Percentiles rank a stretch among this genome's conserved stretches.
Conservation (phyloP, 2,797 vertebrate genomes). For the Siniperca undulata region DNA sequence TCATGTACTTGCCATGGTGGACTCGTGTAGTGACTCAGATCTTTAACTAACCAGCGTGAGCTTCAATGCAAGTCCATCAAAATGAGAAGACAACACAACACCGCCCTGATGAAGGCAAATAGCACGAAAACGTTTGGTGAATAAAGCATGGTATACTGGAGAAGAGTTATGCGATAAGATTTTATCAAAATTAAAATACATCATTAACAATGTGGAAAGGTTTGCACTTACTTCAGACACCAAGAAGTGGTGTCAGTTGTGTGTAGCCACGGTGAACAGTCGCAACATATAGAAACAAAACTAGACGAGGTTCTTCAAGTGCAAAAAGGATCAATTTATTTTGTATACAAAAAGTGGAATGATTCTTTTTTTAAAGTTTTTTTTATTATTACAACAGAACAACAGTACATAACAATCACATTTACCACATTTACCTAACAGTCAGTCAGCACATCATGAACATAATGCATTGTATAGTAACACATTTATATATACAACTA, state of each 20-base stretch:
- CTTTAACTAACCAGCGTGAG: neutral
- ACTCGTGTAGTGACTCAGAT: neutral
- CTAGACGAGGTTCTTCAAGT: neutral
- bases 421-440: too few relatives aligned
- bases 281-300: neutral
- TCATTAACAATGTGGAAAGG: neutral
- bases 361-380: too few relatives aligned
- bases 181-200: too few relatives aligned
- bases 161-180: neutral
- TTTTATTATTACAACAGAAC: neutral
- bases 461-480: neutral
- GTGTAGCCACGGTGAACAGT: neutral
- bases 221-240: neutral
- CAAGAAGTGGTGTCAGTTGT: neutral
- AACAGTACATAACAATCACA: too few relatives aligned
- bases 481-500: too few relatives aligned
- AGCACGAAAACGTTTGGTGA: neutral
- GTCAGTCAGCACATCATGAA: neutral
- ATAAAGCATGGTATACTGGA: neutral
- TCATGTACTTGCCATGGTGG: neutral
- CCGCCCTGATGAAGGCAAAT: neutral
- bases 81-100: neutral
- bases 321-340: neutral
- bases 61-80: too few relatives aligned
- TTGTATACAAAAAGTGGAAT: neutral